phyloP scores from a whole-genome alignment of 2,888 invertebrate species.

The Adineta ricciae region DNA sequence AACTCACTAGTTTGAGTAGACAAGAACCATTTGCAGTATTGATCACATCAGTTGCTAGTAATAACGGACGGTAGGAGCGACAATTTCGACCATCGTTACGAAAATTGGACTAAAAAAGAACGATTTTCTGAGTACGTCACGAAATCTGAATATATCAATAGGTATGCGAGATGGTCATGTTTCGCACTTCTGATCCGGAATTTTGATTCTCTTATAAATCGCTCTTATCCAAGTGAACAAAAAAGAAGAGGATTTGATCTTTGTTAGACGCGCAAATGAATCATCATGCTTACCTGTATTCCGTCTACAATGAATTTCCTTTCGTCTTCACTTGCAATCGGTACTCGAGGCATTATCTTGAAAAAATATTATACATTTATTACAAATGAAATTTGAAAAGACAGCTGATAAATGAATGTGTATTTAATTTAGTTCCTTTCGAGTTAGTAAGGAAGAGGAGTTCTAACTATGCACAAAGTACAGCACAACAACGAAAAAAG shows the following conservation, averaged over 20 bases:
- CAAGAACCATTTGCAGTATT: constrained; percentile 3
- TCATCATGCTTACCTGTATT: background rate
- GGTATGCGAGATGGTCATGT: too few relatives aligned
- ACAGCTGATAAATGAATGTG: background rate
- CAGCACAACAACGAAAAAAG: background rate
- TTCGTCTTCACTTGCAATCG: constrained; percentile 21
- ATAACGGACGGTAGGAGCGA: background rate
- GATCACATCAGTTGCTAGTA: background rate
- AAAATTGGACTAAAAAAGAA: background rate
- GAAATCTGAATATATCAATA: too few relatives aligned
- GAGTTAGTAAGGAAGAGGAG: background rate
- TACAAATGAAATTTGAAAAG: background rate
- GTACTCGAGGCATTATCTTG: constrained; percentile 14
- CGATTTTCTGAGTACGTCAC: background rate
- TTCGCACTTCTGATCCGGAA: too few relatives aligned
- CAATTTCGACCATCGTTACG: background rate
- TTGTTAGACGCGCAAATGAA: too few relatives aligned
- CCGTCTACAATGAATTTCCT: constrained; percentile 19
- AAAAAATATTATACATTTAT: background rate
- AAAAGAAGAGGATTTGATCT: too few relatives aligned
- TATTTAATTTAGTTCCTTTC: background rate
- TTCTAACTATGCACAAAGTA: background rate
- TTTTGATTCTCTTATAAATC: too few relatives aligned
- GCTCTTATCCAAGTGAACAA: too few relatives aligned
- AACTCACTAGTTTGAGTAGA: background rate